A percentile compares a stretch with the other conserved stretches of the same genome.
These are phyloP conservation scores for Dissostichus mawsoni DNA, from an alignment of 2,113 vertebrate species.

Conservation along the genomic window DNA sequence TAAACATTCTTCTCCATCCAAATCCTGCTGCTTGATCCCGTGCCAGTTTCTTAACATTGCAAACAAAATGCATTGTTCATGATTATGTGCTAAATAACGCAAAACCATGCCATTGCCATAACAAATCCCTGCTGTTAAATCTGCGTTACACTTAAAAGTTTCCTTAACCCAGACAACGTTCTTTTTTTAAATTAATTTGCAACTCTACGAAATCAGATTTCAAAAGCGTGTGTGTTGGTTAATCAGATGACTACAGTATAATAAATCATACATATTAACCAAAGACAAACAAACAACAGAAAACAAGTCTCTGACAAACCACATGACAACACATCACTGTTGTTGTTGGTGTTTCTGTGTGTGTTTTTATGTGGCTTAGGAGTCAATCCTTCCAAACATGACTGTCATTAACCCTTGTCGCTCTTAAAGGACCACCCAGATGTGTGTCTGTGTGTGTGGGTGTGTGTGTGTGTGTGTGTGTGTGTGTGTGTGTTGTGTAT, in stretches of 20 bases:
- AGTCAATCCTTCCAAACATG: conserved; percentile 62
- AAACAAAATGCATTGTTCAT: background rate
- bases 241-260: background rate
- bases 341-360: conserved; percentile 10
- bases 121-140: background rate
- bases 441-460: conserved; percentile 4
- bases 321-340: conserved; percentile 15
- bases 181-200: background rate
- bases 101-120: background rate
- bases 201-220: background rate
- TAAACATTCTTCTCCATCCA: too few relatives aligned
- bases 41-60: too few relatives aligned
- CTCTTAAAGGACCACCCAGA: conserved; percentile 76
- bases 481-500: conserved; percentile 48
- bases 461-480: conserved; percentile 30
- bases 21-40: too few relatives aligned
- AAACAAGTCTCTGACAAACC: conserved; percentile 19
- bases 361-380: conserved; percentile 39
- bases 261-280: background rate
- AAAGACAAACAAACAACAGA: conserved; percentile 8
- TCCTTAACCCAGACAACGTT: background rate
- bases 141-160: background rate
- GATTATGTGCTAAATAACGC: background rate
- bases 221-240: background rate
- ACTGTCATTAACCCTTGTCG: conserved; percentile 72